Base-by-base conservation (phyloP, 2,888 invertebrate species). In the Caenorhabditis virilis region DNA sequence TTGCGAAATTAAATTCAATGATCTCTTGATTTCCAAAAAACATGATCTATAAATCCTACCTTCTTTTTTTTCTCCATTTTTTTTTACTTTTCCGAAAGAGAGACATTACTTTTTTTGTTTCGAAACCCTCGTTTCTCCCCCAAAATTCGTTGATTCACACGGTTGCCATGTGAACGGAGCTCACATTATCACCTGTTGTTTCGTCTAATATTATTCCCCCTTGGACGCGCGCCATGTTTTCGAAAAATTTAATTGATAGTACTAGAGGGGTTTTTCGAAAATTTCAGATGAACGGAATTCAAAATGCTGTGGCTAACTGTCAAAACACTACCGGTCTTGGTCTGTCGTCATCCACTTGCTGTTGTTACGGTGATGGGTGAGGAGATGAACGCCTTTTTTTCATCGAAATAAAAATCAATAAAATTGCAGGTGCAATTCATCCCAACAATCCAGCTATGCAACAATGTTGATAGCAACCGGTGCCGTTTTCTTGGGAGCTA, bases 281-380 rank as follows among this genome's bases (percentile, higher is more conserved):
- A 16, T 56, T 66, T 49, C 58, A 66, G 66, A 39, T 58, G 54
- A 61, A 61, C 54, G 50, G 47, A 50, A 23, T 56, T 1, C n/a
- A 25, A 23, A 66, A 66, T 49, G 26, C 61, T 4, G 61, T 45
- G 7, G 66, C 61, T 48, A 57, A 61, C 54, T 66, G 66, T 43
- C 46, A 42, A 30, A 66, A 66, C 48, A 45, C 54, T 0, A 48
- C 66, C 5, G 13, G 45, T 23, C 36, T 66, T 38, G 57, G 57
- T 11, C 30, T 50, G 22, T 42, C 7, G 27, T 30, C 18, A 20
- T 35, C 45, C 16, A 57, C 61, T 18, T 66, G 66, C 50, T 66
- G 66, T 43, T 66, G 66, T 61, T 66, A 66, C 47, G 66, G 66
- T 45, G 66, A 66, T 49, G 66, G 54, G 60, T 57, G 53, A 33